Evolutionary conservation across 1,140 invertebrate genomes (phyloP).

Genomic region (Drosophila pectinifera): DNA sequence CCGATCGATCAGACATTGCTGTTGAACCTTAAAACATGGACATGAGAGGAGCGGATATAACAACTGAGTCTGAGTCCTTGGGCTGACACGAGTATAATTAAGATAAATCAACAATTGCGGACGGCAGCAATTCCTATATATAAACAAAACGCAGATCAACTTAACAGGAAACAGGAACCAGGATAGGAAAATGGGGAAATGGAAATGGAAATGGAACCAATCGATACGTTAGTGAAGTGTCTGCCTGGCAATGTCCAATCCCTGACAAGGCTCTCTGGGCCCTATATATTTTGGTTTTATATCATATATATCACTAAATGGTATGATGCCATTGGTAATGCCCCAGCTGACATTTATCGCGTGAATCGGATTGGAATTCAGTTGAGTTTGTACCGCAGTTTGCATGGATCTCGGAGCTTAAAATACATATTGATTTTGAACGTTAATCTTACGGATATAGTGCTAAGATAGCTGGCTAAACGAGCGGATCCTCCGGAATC

Average conservation of each 20-base stretch:
- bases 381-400: constrained; percentile 75
- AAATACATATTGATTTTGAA: constrained; percentile 20
- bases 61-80: neutral
- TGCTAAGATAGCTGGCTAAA: constrained; percentile 27
- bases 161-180: constrained; percentile 19
- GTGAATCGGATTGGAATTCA: constrained; percentile 34
- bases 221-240: constrained; percentile 14
- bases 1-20: constrained; percentile 31
- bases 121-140: constrained; percentile 68
- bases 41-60: constrained; percentile 12
- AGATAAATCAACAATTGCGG: constrained; percentile 61
- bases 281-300: neutral
- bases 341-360: constrained; percentile 8
- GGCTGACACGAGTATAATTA: neutral
- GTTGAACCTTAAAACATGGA: constrained; percentile 19
- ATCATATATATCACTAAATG: constrained; percentile 37
- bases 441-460: constrained; percentile 21
- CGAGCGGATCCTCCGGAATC: constrained; percentile 10
- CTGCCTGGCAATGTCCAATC: constrained; percentile 47
- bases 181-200: neutral
- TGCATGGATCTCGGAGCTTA: constrained; percentile 57
- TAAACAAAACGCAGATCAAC: constrained; percentile 22
- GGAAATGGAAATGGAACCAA: constrained; percentile 2
- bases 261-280: neutral
- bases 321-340: constrained; percentile 7